phyloP scores from a whole-genome alignment of 1,140 invertebrate species.

The Scaptomyza hsui region DNA sequence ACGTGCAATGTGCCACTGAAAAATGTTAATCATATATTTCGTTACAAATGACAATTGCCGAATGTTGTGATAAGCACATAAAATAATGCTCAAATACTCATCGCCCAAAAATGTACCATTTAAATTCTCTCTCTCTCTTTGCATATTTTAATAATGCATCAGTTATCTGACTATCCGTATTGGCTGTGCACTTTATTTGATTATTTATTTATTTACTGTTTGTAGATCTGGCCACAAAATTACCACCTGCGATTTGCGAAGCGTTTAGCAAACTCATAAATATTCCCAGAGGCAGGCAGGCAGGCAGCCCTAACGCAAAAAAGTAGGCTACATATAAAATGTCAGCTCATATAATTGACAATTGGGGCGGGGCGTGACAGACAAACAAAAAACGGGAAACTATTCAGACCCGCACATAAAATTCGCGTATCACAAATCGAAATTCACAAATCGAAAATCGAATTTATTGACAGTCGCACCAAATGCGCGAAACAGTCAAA shows the following conservation, averaged over 20 bases:
- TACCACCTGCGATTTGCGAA: slow-evolving; percentile 66
- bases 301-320: slow-evolving; percentile 19
- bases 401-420: slow-evolving; percentile 58
- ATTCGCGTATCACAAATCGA: slow-evolving; percentile 58
- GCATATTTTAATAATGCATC: slow-evolving; percentile 48
- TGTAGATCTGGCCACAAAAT: slow-evolving; percentile 69
- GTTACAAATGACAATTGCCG: slow-evolving; percentile 45
- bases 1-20: slow-evolving; percentile 25
- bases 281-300: slow-evolving; percentile 16
- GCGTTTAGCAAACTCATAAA: slow-evolving; percentile 69
- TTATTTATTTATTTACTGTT: slow-evolving; percentile 77
- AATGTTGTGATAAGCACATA: slow-evolving; percentile 43
- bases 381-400: slow-evolving; percentile 44
- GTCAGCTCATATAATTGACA: slow-evolving; percentile 45
- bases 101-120: background rate
- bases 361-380: slow-evolving; percentile 12
- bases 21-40: slow-evolving; percentile 18
- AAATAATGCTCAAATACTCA: slow-evolving; percentile 15
- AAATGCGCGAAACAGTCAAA: slow-evolving; percentile 72
- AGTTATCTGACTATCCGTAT: slow-evolving; percentile 32
- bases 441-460: slow-evolving; percentile 78
- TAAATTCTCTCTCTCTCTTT: slow-evolving; percentile 23
- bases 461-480: slow-evolving; percentile 75
- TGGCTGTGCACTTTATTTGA: slow-evolving; percentile 6
- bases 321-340: slow-evolving; percentile 49